These are phyloP conservation scores for Colistium nudipinnis DNA, from an alignment of 2,113 vertebrate species.

Conservation along the genomic window DNA sequence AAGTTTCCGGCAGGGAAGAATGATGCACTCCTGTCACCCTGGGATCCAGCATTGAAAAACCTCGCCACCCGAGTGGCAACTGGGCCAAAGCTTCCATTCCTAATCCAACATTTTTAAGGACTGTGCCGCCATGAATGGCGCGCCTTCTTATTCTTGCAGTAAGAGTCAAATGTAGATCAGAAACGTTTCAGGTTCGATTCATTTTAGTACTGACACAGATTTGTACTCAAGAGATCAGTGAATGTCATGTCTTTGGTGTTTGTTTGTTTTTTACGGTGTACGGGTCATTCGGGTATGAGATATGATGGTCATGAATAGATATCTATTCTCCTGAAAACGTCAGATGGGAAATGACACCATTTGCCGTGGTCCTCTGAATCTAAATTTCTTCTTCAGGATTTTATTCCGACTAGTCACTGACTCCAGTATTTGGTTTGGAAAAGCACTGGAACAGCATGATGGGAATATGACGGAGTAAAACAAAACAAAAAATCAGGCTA, in stretches of 20 bases:
- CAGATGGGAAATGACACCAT: not conserved
- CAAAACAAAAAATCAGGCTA: too few species aligned
- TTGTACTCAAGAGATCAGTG: not conserved
- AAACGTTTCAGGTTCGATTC: not conserved
- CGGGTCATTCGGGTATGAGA: too few species aligned
- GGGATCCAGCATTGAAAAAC: constrained; percentile 17
- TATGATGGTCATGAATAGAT: too few species aligned
- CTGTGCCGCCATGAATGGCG: not conserved
- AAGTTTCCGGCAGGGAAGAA: not conserved
- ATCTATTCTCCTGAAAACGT: not conserved
- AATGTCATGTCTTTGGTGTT: not conserved
- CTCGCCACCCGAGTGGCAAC: constrained; percentile 2
- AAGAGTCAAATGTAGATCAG: not conserved
- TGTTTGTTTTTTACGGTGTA: too few species aligned
- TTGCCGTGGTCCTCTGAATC: not conserved
- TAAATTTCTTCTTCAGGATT: too few species aligned
- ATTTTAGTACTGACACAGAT: not conserved
- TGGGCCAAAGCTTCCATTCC: not conserved
- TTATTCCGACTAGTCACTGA: not conserved
- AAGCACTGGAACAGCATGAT: not conserved
- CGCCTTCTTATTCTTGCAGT: not conserved
- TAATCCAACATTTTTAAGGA: not conserved
- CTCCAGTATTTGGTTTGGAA: not conserved
- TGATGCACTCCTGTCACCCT: not conserved
- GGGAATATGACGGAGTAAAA: too few species aligned